phyloP scores from a whole-genome alignment of 2,888 invertebrate species.

The Drosophila kokeensis region DNA sequence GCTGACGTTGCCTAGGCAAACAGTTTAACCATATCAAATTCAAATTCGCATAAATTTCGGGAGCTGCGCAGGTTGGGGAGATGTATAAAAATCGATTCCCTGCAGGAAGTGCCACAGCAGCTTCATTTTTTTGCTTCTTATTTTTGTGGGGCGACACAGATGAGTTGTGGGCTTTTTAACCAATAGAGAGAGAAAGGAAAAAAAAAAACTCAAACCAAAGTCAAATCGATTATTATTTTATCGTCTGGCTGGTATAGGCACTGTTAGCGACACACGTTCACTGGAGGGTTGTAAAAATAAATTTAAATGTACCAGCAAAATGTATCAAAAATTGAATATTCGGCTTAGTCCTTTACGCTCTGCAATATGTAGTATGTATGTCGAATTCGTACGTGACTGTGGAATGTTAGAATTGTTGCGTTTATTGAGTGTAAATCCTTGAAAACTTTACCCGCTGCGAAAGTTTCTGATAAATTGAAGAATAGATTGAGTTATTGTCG shows the following conservation, averaged over 20 bases:
- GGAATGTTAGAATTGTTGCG: slow-evolving; percentile 50
- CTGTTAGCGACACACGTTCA: slow-evolving; percentile 41
- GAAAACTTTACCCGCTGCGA: slow-evolving; percentile 11
- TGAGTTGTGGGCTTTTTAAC: slow-evolving; percentile 51
- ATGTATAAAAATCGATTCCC: slow-evolving; percentile 65
- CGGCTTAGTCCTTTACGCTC: slow-evolving; percentile 25
- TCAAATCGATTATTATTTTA: slow-evolving; percentile 81
- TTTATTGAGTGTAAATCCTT: slow-evolving; percentile 25
- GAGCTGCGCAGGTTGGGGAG: slow-evolving; percentile 38
- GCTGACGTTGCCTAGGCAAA: slow-evolving; percentile 73
- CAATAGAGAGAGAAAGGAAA: slow-evolving; percentile 17
- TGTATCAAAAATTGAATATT: slow-evolving; percentile 70
- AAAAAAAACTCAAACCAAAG: slow-evolving; percentile 62
- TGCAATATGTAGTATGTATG: slow-evolving; percentile 33
- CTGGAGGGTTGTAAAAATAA: slow-evolving; percentile 62
- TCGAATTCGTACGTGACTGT: slow-evolving; percentile 66
- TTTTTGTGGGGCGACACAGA: slow-evolving; percentile 29
- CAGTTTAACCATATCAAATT: slow-evolving; percentile 79
- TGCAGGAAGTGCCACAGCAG: slow-evolving; percentile 60
- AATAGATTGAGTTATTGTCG: background rate
- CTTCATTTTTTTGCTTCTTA: slow-evolving; percentile 44
- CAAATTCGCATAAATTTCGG: slow-evolving; percentile 76
- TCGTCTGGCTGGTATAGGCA: slow-evolving; percentile 55
- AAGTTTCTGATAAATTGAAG: slow-evolving; percentile 31
- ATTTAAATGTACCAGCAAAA: slow-evolving; percentile 69